Base-by-base conservation (phyloP, 2,888 invertebrate genomes). In the Lithophane ornitopus region DNA sequence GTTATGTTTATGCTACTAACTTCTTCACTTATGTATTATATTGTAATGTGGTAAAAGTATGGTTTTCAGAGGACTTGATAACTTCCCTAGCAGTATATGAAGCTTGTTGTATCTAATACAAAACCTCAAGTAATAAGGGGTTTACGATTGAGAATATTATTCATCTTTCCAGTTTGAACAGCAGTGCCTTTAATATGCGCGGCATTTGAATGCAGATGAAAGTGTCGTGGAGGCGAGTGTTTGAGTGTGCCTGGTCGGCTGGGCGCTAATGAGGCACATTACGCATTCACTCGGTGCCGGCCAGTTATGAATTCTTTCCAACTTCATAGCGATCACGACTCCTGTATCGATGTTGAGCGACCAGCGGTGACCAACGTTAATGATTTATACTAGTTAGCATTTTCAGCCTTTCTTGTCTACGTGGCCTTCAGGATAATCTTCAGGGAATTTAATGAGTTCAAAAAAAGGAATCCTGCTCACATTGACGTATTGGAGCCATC, bases 191-290 rank as follows among this genome's bases (percentile, higher is more conserved):
- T 28, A 59, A 16, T 49, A 39, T 12, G 28, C 28, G 49, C 59
- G 65, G 46, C 70, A 78, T 80, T 78, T 78, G 73, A 79, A 78
- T 79, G 70, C 58, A 78, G 69, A 79, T 78, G 74, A 73, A 73
- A 78, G 41, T 74, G 56, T 72, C 67, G 67, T 22, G 16, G 16
- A 16, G 34, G 63, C 67, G 68, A 61, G 54, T 22, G 65, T 65
- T 78, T 69, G 74, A 69, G 69, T 34, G 68, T 12, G 63, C n/a
- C 19, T 28, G 44, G 44, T 19, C 26, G 44, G 12, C 26, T 26
- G 26, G 44, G 44, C 39, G 59, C 71, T 80, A 80, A 71, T 80
- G 70, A 72, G 58, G 58, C 54, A 3, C 19, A 80, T 81, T 72
- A 76, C 71, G 69, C 71, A 80, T 80, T 76, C 76, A 69, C 26